phyloP scores from a whole-genome alignment of 2,113 vertebrate genomes.

The Serilophus lunatus region DNA sequence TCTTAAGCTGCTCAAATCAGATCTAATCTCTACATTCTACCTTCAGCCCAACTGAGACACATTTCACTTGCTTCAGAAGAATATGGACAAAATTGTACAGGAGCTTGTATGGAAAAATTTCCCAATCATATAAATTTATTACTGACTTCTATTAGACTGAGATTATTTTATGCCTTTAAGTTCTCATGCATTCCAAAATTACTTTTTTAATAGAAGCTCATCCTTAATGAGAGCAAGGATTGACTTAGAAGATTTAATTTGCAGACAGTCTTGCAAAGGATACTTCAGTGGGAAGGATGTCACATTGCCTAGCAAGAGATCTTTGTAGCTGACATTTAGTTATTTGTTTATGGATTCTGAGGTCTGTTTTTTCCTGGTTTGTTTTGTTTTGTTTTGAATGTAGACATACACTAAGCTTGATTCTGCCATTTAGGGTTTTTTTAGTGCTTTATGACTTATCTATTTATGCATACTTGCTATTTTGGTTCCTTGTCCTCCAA shows the following conservation, averaged over 20 bases:
- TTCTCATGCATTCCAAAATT: not conserved
- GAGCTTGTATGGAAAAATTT: not conserved
- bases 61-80: not conserved
- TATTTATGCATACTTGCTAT: conserved; percentile 43
- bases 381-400: conserved; percentile 12
- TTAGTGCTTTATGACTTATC: conserved; percentile 5
- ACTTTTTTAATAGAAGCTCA: not conserved
- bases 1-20: not conserved
- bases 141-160: not conserved
- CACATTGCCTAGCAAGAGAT: not conserved
- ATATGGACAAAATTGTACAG: not conserved
- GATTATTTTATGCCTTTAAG: not conserved
- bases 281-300: not conserved
- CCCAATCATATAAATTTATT: not conserved
- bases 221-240: not conserved
- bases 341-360: conserved; percentile 50
- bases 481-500: conserved; percentile 16
- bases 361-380: conserved; percentile 29
- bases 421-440: not conserved
- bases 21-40: not conserved
- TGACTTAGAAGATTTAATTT: not conserved
- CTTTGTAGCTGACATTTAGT: not conserved
- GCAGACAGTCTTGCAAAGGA: not conserved
- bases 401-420: conserved; percentile 15
- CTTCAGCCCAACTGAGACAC: not conserved